Evolutionary conservation across 2,797 vertebrate genomes (phyloP), one percentile per base, ranked within the genome.

Genomic region (Aplochiton taeniatus): DNA sequence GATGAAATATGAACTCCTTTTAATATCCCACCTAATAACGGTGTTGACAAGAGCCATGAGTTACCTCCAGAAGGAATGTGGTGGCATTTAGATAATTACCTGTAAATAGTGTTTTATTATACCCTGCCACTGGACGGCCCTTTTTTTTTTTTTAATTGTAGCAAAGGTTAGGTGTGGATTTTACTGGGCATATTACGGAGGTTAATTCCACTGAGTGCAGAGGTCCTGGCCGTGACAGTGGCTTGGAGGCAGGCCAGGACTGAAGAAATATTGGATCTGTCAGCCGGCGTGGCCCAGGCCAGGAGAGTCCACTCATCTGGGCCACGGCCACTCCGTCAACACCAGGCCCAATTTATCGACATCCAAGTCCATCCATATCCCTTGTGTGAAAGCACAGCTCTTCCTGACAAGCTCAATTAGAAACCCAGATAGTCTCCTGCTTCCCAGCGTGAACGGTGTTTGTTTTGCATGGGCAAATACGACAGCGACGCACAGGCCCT

Each of bases 41-140:
- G 75, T 78, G 89, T 81, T 91, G 92, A 91, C 88, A 91, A 86
- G 82, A 59, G 11, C 66, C 63, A 52, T 77, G 76, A 84, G 77
- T 90, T 87, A 85, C 81, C 80, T 81, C 69, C 73, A 71, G 69
- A 64, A 72, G 73, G 82, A 90, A 91, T 87, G 85, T 72, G 77
- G 51, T 85, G 90, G 83, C 89, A 90, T 91, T 91, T 90, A 74
- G 84, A 84, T 90, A 89, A 91, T 89, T 87, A 85, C 80, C 78
- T 69, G 72, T 88, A 86, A 89, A 91, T 79, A 83, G 66, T 72
- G 53, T 85, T 89, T 85, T 84, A 85, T 84, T 82, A 72, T 72
- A 77, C 69, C 72, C 78, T 43, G 18, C 68, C 65, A 66, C 71
- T 67, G 51, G 68, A 68, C 65, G 56, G 51, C 70, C 63, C 41